Base-by-base conservation (phyloP, 2,888 invertebrate genomes). In the Callyntrura sp. region DNA sequence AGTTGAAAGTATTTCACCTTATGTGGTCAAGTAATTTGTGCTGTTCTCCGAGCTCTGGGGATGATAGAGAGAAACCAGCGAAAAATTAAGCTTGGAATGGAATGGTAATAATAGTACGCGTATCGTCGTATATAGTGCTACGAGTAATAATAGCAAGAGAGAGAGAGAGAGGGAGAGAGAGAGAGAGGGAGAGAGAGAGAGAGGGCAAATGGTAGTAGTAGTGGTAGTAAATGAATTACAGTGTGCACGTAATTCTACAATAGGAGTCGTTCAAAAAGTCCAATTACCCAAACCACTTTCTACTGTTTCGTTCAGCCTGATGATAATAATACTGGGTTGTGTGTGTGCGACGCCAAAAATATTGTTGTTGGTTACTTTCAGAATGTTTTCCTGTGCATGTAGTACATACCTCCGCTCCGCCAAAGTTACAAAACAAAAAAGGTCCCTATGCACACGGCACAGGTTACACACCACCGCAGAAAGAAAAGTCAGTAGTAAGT, bases 11-110 rank as follows among this genome's bases (percentile, higher is more conserved):
- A 62, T 60, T 81, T 62, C 62, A 60, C 82, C 45, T 83, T 78
- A 28, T 78, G 78, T 78, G 78, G 78, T 17, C 78, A 51, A 78
- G 55, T 78, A 78, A 78, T 78, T 78, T 78, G 78, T 25, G 25
- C 20, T 23, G 14, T 43, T 73, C 23, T 25, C 25, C 48, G 9
- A 3, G 35, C 78, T 55, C 25, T 55, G 25, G 78, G 78, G 78
- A n/a, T n/a, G n/a, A n/a, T n/a, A n/a, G n/a, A 78, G 55, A 51
- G 23, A 28, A 2, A 51, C 78, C 78, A 55, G 14, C 25, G 12
- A 55, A 55, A 55, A 78, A 51, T 55, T 51, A 25, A 78, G 55
- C 73, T 48, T 48, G 45, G 73, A 51, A 55, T 14, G n/a, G 28
- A 28, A 25, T 6, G 14, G 28, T 6, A 23, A n/a, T n/a, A n/a